Percentiles rank a stretch among this genome's conserved stretches.
phyloP scores from a whole-genome alignment of 2,888 invertebrate species.

The Exocentrus adspersus region DNA sequence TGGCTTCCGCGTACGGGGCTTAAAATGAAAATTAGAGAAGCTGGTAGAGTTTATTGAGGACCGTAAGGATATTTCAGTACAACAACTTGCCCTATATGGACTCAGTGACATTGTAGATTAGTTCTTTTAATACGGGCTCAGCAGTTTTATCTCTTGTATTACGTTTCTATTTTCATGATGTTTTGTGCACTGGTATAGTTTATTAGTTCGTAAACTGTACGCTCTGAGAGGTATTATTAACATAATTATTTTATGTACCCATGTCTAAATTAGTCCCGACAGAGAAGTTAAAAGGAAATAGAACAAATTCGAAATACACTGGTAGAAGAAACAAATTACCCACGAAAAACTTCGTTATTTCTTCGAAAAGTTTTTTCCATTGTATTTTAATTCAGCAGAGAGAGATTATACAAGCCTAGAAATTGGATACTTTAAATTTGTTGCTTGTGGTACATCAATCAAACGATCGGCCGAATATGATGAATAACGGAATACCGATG shows the following conservation, averaged over 20 bases:
- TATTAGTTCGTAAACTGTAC: too few species aligned
- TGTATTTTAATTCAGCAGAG: constrained; percentile 1
- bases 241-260: too few species aligned
- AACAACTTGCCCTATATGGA: constrained; percentile 24
- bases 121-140: constrained; percentile 13
- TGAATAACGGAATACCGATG: constrained; percentile 28
- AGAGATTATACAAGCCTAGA: background rate
- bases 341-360: background rate
- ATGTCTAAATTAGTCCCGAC: too few species aligned
- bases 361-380: background rate
- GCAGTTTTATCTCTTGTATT: background rate
- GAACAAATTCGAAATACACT: too few species aligned
- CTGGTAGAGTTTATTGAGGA: constrained; percentile 10
- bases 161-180: background rate
- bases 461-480: constrained; percentile 23
- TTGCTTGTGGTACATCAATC: constrained; percentile 18
- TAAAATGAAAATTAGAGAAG: background rate
- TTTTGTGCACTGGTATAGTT: background rate
- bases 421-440: background rate
- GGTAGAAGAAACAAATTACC: too few species aligned
- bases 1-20: background rate
- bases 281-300: too few species aligned
- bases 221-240: too few species aligned
- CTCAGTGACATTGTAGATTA: constrained; percentile 14
- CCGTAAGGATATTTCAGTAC: constrained; percentile 16